A percentile compares a stretch with the other conserved stretches of the same genome.
Evolutionary conservation across 1,140 invertebrate species (phyloP).

Genomic region (Eulimnadia texana): DNA sequence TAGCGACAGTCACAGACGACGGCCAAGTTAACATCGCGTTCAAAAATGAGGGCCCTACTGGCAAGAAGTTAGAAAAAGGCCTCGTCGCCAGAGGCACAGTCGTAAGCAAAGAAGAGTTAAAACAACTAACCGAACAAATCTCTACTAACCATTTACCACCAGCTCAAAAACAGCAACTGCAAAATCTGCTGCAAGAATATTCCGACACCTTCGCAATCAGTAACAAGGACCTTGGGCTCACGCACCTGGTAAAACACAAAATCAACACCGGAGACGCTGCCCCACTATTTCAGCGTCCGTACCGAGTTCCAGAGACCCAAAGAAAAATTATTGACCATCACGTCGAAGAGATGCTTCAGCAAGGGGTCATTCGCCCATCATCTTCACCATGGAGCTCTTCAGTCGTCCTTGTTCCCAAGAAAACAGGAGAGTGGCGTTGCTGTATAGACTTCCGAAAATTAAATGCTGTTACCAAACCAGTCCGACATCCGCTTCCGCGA

Average conservation of each 20-base stretch:
- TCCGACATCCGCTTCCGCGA: constrained; percentile 32
- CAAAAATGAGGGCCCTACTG: too few species aligned
- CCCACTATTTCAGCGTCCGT: not conserved
- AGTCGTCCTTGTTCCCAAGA: not conserved
- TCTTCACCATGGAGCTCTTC: not conserved
- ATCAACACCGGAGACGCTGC: not conserved
- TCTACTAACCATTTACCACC: too few species aligned
- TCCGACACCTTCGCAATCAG: not conserved
- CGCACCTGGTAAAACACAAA: not conserved
- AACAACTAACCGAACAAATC: too few species aligned
- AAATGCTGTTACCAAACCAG: constrained; percentile 27
- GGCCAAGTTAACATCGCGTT: too few species aligned
- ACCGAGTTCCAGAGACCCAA: not conserved
- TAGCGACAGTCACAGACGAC: too few species aligned
- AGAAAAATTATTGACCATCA: constrained; percentile 13
- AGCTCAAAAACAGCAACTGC: too few species aligned
- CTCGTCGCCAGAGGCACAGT: too few species aligned
- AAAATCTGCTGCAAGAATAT: too few species aligned
- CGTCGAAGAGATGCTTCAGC: constrained; percentile 17
- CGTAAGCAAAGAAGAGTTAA: too few species aligned
- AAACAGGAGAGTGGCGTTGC: constrained; percentile 21
- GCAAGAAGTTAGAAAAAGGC: too few species aligned
- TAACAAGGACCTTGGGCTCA: not conserved
- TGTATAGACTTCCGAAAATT: constrained; percentile 30
- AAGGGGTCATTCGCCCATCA: not conserved